Conservation (phyloP, 2,797 vertebrate genomes). For the Syngnathus acus region DNA sequence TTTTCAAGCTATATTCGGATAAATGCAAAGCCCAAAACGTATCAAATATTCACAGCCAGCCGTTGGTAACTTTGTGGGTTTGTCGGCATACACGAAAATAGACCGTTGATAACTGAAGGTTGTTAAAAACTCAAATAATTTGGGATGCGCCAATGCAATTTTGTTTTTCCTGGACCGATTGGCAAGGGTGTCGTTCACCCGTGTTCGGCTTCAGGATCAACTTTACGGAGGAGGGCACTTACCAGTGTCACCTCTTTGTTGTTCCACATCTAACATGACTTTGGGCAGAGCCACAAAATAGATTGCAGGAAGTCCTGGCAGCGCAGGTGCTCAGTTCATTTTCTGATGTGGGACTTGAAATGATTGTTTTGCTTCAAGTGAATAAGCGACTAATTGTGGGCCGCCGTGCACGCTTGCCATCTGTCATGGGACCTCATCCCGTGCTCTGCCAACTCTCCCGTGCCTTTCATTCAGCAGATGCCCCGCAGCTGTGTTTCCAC, state of each 20-base stretch:
- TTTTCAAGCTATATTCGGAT: neutral
- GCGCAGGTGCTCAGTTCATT: neutral
- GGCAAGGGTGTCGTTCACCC: neutral
- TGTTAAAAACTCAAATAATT: neutral
- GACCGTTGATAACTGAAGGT: neutral
- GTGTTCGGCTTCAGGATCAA: neutral
- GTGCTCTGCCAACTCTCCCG: conserved; percentile 22
- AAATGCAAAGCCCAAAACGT: neutral
- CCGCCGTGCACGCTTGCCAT: conserved; percentile 15
- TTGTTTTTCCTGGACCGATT: too few relatives aligned
- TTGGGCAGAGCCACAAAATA: neutral
- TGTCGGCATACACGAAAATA: neutral
- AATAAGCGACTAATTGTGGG: neutral
- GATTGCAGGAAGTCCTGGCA: neutral
- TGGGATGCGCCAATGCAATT: too few relatives aligned
- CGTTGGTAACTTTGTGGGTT: neutral
- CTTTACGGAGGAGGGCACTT: neutral
- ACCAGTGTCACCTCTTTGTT: neutral
- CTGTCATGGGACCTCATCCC: conserved; percentile 44
- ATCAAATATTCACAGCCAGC: neutral
- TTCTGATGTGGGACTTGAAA: neutral
- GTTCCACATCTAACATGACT: neutral
- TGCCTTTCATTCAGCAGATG: conserved; percentile 40
- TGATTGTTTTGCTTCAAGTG: neutral
- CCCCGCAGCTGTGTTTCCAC: conserved; percentile 40